phyloP scores from a whole-genome alignment of 2,113 vertebrate species.

The Athene noctua region DNA sequence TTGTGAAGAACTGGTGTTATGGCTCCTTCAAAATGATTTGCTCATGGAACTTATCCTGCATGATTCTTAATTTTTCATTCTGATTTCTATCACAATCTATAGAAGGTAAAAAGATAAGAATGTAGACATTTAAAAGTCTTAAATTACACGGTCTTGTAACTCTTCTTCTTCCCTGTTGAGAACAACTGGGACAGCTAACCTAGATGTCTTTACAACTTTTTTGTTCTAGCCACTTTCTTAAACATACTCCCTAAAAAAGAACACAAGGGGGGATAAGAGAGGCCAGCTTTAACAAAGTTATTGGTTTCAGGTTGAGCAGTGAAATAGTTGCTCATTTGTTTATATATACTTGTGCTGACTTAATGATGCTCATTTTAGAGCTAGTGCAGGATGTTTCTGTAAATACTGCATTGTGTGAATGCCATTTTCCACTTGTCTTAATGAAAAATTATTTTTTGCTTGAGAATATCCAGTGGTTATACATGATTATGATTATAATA shows the following conservation, averaged over 20 bases:
- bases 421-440: not conserved
- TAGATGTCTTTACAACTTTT: not conserved
- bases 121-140: not conserved
- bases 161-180: not conserved
- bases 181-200: not conserved
- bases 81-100: not conserved
- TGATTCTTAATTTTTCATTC: not conserved
- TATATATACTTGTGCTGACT: not conserved
- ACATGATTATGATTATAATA: not conserved
- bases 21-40: fast-evolving
- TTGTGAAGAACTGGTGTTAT: not conserved
- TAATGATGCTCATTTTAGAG: not conserved
- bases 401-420: not conserved
- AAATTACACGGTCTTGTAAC: not conserved
- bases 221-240: not conserved
- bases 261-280: not conserved
- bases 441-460: not conserved
- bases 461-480: not conserved
- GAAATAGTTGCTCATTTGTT: not conserved
- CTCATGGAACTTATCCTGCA: not conserved
- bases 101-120: not conserved
- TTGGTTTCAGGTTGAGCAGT: not conserved
- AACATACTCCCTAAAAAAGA: not conserved
- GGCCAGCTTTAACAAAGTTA: not conserved
- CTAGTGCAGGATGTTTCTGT: not conserved